Evolutionary conservation across 2,113 vertebrate species (phyloP), one percentile per base, ranked within the genome.

Genomic region (Cebidichthys violaceus): DNA sequence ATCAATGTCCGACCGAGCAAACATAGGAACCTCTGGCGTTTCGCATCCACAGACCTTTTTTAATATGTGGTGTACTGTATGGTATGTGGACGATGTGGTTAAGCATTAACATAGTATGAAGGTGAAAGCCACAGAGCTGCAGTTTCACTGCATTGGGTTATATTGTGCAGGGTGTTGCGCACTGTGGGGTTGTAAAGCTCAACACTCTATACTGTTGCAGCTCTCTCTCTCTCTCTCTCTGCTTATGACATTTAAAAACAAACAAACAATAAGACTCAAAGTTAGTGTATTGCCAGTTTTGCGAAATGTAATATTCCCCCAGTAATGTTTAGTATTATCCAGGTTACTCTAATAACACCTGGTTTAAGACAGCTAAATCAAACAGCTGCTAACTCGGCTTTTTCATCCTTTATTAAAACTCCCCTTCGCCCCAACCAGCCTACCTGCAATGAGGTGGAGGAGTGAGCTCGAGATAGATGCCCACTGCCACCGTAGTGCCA

Each of bases 401-500:
- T 67, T 17, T 60, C 17, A 20, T 67, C 10, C 11, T 39, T 41
- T 62, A 50, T 29, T 70, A 29, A 54, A 50, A 31, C 33, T 70
- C 1, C 2, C 10, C 9, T 24, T 18, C 35, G 2, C 8, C 20
- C 2, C 5, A 14, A 20, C 18, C 41, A 4, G 33, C 82, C 72
- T 85, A 94, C 90, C 84, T 95, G 91, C 64, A 94, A 24, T 15
- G 94, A 94, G 72, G 88, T 91, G 70, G 88, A 77, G 77, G 94
- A 96, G 57, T 93, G 92, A 85, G 91, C 87, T 57, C 89, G 89
- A 9, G 94, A 91, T 5, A 95, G 86, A 79, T 86, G 82, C 13
- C 94, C 94, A 31, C 87, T 85, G 64, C 92, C 91, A 24, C 86
- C 33, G 4, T 82, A 70, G 33, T 78, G 70, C 88, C 90, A 77